These are phyloP conservation scores for Psophia crepitans DNA, from an alignment of 2,113 vertebrate genomes.

Conservation along the genomic window DNA sequence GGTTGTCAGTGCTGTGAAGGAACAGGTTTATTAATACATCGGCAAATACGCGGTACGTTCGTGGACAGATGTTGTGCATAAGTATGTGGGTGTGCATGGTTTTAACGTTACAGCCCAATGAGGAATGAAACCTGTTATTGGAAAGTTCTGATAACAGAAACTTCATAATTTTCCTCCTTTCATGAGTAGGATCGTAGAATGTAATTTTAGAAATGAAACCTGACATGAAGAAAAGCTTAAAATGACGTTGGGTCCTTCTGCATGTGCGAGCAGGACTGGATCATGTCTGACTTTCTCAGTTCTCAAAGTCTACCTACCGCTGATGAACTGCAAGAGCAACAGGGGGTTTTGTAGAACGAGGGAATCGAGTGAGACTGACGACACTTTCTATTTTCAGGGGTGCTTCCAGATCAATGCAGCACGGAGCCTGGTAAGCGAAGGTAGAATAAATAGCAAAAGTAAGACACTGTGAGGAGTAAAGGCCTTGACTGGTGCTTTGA, in stretches of 20 bases:
- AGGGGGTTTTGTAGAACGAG: background rate
- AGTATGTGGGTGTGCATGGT: rapidly evolving
- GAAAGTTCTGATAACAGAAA: background rate
- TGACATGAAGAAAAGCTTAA: background rate
- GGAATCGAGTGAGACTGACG: background rate
- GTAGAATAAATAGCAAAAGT: background rate
- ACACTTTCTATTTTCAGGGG: background rate
- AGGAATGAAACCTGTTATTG: background rate
- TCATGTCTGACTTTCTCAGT: rapidly evolving
- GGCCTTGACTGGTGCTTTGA: no score
- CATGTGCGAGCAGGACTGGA: background rate
- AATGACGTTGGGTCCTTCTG: background rate
- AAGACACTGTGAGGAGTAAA: background rate
- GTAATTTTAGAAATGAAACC: background rate
- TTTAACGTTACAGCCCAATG: background rate
- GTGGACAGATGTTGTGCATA: background rate
- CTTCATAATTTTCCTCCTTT: background rate
- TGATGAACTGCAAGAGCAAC: background rate
- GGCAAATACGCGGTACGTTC: background rate
- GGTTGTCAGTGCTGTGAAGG: background rate
- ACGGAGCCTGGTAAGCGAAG: background rate
- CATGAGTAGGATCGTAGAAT: background rate
- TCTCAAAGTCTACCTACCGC: background rate
- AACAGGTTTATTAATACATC: background rate
- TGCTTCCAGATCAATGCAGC: background rate